A percentile compares a stretch with the other conserved stretches of the same genome.
phyloP scores from a whole-genome alignment of 2,113 vertebrate species.

The Hyperoodon ampullatus region DNA sequence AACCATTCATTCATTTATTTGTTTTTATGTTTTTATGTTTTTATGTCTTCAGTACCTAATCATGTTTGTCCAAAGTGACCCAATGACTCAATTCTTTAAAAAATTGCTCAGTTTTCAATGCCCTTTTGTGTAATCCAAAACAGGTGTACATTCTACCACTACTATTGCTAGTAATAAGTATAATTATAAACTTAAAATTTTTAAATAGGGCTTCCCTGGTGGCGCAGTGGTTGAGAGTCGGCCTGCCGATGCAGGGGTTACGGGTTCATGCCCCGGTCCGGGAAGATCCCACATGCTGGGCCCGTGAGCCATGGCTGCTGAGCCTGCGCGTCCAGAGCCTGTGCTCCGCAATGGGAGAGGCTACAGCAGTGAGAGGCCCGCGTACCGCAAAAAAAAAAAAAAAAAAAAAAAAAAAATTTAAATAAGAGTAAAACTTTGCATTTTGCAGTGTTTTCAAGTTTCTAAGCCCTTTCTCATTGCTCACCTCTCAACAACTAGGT shows the following conservation, averaged over 20 bases:
- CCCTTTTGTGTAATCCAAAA: background rate
- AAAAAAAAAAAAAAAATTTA: background rate
- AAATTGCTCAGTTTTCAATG: background rate
- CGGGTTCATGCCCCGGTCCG: no score
- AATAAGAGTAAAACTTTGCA: background rate
- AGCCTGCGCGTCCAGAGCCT: no score
- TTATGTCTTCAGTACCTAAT: background rate
- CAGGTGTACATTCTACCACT: background rate
- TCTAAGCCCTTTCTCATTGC: background rate
- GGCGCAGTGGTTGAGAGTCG: no score
- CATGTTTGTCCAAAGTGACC: background rate
- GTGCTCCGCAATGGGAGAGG: no score
- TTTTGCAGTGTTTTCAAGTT: background rate
- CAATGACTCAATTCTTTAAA: background rate
- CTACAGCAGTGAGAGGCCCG: no score
- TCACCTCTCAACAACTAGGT: background rate
- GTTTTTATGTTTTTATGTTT: background rate
- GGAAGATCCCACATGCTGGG: no score
- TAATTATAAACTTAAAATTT: background rate
- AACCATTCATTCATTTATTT: background rate
- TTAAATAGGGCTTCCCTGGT: background rate
- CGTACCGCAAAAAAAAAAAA: no score
- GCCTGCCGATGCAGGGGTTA: no score
- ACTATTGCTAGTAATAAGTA: background rate
- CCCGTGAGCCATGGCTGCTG: no score